Evolutionary conservation across 2,113 vertebrate genomes (phyloP), one percentile per base, ranked within the genome.

Genomic region (Cephalopholis sonnerati): DNA sequence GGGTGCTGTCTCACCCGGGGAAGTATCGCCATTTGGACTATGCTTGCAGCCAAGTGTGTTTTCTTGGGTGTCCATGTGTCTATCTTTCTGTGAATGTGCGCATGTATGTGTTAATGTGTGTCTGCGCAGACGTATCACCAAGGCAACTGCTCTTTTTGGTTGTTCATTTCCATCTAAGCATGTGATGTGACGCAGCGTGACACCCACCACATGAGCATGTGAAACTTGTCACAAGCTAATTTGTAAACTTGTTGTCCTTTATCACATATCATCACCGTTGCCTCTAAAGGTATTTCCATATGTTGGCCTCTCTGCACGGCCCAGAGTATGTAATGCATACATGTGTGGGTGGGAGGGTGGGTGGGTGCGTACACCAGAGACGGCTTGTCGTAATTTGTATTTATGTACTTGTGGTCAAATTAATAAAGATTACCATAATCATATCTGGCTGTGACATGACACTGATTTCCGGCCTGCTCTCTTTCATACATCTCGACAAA

Each of bases 401-500:
- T 89, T 74, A 90, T 86, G 79, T 86, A 62, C 79, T 72, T 84
- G 79, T 3, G 67, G 86, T 85, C 44, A 89, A 86, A 91, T 87
- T 87, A 79, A 80, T 79, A 69, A 32, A 80, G 77, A 91, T 92
- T 83, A 92, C 74, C 62, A 88, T 86, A 90, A 92, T 89, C 65
- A 77, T 84, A 79, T 90, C 72, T 88, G 84, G 76, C 80, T 84
- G 79, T 89, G 79, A 92, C 77, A 83, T 83, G 80, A 87, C 61
- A 75, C 54, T 75, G 71, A 81, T 88, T 83, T 82, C 44, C 58
- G 0, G 36, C 81, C 84, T 87, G 74, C 50, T 75, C 29, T 67
- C 59, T 79, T 82, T 84, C 12, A 87, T 80, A 29, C 39, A 69
- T 69, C 67, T 83, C 20, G 2, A 67, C 74, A 71, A 84, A 67